These are phyloP conservation scores for Hormaphis cornu DNA, from an alignment of 1,140 invertebrate genomes.

Conservation along the genomic window DNA sequence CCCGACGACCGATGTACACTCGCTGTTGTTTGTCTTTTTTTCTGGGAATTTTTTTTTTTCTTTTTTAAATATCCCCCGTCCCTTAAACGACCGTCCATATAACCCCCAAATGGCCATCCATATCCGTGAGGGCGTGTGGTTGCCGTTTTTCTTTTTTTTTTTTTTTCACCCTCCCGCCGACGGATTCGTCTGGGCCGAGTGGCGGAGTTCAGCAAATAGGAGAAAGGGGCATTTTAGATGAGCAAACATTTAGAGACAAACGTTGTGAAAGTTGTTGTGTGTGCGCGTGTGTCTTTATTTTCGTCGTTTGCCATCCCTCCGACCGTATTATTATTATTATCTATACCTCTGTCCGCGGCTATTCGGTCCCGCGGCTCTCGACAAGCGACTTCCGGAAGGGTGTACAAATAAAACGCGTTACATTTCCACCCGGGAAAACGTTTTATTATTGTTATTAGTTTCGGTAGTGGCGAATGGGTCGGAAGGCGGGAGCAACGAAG, in stretches of 20 bases:
- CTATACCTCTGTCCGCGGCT: too few species aligned
- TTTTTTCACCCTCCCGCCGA: not conserved
- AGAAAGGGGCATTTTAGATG: not conserved
- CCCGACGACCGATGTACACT: not conserved
- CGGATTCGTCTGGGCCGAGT: not conserved
- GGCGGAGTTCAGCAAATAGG: not conserved
- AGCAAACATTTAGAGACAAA: constrained; percentile 8
- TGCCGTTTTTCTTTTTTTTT: not conserved
- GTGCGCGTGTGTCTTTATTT: not conserved
- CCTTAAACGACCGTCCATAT: constrained; percentile 24
- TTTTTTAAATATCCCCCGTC: constrained; percentile 25
- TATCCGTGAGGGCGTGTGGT: not conserved
- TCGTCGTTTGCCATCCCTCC: not conserved
- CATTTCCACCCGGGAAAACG: not conserved
- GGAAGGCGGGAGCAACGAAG: not conserved
- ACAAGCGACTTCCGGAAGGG: too few species aligned
- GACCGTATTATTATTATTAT: too few species aligned
- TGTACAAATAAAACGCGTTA: constrained; percentile 19
- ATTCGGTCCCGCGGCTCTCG: too few species aligned
- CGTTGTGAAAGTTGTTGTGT: too few species aligned
- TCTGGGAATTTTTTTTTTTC: not conserved
- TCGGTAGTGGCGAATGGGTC: not conserved
- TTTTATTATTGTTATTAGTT: constrained; percentile 24
- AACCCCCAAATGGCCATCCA: not conserved
- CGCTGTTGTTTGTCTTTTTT: not conserved